Evolutionary conservation across 1,140 invertebrate genomes (phyloP), one percentile per base, ranked within the genome.

Genomic region (Nasonia giraulti): DNA sequence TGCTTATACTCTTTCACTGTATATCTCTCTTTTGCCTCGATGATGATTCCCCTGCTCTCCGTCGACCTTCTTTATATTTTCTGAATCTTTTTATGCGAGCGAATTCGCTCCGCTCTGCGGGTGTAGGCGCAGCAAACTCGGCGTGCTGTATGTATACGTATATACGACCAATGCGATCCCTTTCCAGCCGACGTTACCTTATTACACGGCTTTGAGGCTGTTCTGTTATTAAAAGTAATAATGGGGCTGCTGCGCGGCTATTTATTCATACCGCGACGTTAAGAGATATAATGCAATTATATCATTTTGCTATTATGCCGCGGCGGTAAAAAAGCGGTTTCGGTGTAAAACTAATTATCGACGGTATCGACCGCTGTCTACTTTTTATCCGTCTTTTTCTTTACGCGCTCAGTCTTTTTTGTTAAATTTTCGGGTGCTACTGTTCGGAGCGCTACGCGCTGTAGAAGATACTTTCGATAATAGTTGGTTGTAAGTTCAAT

Each of bases 41-140:
- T 82, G 85, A 47, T 81, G 82, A 86, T 86, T 84, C 87, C 37
- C 31, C 68, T 27, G 23, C 79, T 84, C 79, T 84, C 75, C 83
- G 83, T 47, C 20, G 37, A 44, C 69, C 84, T 68, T 79, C 23
- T 80, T 84, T 84, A 84, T 75, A 84, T 66, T 80, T 62, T 80
- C 82, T 71, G 75, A 11, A 84, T 79, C 80, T 84, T 73, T 84
- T 84, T 84, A 84, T 73, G 76, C 82, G 66, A 50, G 82, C 77
- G 17, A 75, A 84, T 75, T 80, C 55, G 77, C 23, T 44, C 44
- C 77, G 71, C 83, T 80, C 40, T 37, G 77, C 73, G 83, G 62
- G 62, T 62, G 55, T 55, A 71, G 74, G 82, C 0, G 37, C 20
- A 71, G 74, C 74, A 20, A 76, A 10, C 73, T 44, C 37, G 11